These are phyloP conservation scores for Antheraea assamensis DNA, from an alignment of 2,888 invertebrate species.

Conservation along the genomic window DNA sequence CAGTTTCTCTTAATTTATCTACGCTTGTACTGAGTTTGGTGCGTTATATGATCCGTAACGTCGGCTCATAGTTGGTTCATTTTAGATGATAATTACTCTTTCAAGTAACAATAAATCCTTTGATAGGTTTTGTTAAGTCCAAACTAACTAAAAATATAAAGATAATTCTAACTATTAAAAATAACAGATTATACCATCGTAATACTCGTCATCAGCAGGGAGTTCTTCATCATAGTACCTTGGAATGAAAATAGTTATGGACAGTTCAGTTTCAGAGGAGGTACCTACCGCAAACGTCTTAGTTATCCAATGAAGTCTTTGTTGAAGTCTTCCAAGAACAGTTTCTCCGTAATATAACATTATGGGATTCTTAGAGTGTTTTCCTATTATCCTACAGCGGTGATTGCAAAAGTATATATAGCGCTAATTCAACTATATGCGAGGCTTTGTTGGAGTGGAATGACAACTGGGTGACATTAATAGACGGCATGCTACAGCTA, in stretches of 20 bases:
- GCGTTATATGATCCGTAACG: background rate
- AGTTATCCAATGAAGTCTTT: background rate
- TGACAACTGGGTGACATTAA: slow-evolving; percentile 90
- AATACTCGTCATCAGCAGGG: background rate
- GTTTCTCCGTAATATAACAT: background rate
- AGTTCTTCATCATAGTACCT: background rate
- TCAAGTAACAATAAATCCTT: background rate
- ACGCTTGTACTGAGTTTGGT: background rate
- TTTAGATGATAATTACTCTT: background rate
- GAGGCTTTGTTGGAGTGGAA: slow-evolving; percentile 81
- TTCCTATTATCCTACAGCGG: slow-evolving; percentile 39
- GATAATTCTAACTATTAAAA: background rate
- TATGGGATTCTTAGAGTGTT: background rate
- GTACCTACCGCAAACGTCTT: background rate
- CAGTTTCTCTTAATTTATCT: background rate
- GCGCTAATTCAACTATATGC: slow-evolving; percentile 41
- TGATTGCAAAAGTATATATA: slow-evolving; percentile 50
- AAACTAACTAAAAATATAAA: background rate
- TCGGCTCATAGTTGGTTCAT: background rate
- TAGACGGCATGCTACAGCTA: slow-evolving; percentile 92
- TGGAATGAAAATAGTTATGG: background rate
- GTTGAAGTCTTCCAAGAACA: background rate
- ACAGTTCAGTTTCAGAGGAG: background rate
- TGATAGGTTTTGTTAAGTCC: background rate
- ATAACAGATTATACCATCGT: background rate